Evolutionary conservation across 2,888 invertebrate genomes (phyloP).

Genomic region (Sturmia bella): DNA sequence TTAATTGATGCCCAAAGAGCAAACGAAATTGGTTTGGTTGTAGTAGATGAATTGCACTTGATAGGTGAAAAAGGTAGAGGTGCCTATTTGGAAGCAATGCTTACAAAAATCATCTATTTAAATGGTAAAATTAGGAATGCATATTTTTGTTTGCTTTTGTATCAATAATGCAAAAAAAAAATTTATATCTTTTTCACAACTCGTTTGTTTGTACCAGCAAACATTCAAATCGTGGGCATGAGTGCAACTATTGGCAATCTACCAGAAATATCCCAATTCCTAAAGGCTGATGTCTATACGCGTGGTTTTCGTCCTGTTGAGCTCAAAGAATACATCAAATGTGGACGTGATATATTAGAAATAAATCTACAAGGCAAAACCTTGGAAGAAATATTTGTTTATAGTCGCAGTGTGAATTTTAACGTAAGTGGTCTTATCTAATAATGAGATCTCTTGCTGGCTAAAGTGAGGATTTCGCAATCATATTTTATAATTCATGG

Average conservation of each 20-base stretch:
- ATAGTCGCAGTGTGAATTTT: conserved; percentile 83
- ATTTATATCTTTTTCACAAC: too few relatives aligned
- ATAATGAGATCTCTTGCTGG: too few relatives aligned
- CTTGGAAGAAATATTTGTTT: conserved; percentile 83
- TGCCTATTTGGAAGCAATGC: conserved; percentile 90
- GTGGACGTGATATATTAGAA: conserved; percentile 84
- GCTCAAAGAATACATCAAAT: conserved; percentile 91
- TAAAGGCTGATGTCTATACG: conserved; percentile 91
- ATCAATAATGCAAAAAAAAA: background rate
- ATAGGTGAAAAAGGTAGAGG: conserved; percentile 94
- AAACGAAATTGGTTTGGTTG: conserved; percentile 89
- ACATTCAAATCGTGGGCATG: conserved; percentile 96
- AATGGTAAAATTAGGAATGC: conserved; percentile 85
- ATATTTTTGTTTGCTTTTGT: too few relatives aligned
- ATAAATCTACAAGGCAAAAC: conserved; percentile 83
- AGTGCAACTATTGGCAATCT: conserved; percentile 98
- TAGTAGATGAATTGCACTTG: conserved; percentile 96
- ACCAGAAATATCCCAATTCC: conserved; percentile 89
- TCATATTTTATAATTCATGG: too few relatives aligned
- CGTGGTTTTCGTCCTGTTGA: conserved; percentile 95
- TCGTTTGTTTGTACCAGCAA: too few relatives aligned
- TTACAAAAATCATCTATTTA: conserved; percentile 89
- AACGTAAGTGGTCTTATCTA: conserved; percentile 71
- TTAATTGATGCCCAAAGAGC: conserved; percentile 90
- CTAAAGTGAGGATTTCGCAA: too few relatives aligned